These are phyloP conservation scores for Caenorhabditis sp. DNA, from an alignment of 2,888 invertebrate genomes.

Conservation along the genomic window DNA sequence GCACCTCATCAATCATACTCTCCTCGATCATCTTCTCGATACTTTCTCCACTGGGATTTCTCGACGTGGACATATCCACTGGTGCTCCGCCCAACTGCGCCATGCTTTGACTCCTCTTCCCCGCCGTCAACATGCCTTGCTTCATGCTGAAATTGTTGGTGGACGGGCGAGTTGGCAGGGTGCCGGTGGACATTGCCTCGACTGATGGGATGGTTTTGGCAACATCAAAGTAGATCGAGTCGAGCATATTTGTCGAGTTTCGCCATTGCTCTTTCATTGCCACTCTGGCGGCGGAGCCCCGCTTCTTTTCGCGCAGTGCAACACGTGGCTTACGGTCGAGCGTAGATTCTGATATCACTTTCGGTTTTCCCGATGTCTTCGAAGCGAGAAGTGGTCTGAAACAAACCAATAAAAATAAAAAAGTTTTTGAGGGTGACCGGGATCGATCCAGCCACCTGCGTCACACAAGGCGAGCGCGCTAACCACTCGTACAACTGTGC, in stretches of 20 bases:
- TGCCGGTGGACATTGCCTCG: slow-evolving; percentile 57
- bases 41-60: no score
- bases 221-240: slow-evolving; percentile 65
- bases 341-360: slow-evolving; percentile 12
- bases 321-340: slow-evolving; percentile 47
- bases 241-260: slow-evolving; percentile 66
- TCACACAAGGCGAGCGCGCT: no score
- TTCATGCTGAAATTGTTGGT: slow-evolving; percentile 7
- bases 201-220: slow-evolving; percentile 67
- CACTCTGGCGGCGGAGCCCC: slow-evolving; percentile 52
- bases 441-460: no score
- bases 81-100: slow-evolving; percentile 33
- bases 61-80: neutral
- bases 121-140: slow-evolving; percentile 11
- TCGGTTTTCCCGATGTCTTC: slow-evolving; percentile 35
- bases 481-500: no score
- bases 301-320: slow-evolving; percentile 51
- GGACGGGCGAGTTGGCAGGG: slow-evolving; percentile 19
- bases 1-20: slow-evolving; percentile 48
- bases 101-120: slow-evolving; percentile 42
- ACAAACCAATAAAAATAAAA: no score
- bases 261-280: slow-evolving; percentile 66
- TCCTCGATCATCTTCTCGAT: slow-evolving; percentile 40
- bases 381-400: slow-evolving; percentile 58
- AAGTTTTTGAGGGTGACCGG: no score